These are phyloP conservation scores for Chelidonichthys spinosus DNA, from an alignment of 2,797 vertebrate species.

Conservation along the genomic window DNA sequence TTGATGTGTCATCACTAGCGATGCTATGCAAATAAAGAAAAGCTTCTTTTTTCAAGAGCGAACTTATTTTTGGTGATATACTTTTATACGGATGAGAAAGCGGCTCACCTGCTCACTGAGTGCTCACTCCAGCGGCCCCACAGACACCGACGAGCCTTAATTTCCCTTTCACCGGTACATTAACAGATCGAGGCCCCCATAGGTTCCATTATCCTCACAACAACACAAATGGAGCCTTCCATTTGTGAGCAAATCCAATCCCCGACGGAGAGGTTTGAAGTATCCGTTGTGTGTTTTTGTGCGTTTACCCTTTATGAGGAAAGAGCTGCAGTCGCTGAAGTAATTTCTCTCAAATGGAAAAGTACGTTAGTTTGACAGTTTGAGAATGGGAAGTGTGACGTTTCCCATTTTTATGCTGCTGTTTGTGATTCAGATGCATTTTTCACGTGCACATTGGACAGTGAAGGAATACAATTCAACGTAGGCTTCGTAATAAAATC, in stretches of 20 bases:
- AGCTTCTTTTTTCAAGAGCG: background rate
- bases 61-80: background rate
- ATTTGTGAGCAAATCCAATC: constrained; percentile 50
- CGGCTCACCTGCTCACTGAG: constrained; percentile 36
- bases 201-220: constrained; percentile 61
- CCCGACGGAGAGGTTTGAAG: constrained; percentile 12
- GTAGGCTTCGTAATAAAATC: no score
- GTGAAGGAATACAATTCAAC: background rate
- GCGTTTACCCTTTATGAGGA: constrained; percentile 40
- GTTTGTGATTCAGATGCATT: background rate
- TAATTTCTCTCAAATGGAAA: constrained; percentile 45
- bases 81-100: background rate
- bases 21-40: background rate
- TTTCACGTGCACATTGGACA: background rate
- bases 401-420: constrained; percentile 28
- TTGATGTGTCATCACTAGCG: background rate
- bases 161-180: constrained; percentile 57
- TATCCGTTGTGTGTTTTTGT: constrained; percentile 27
- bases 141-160: constrained; percentile 28
- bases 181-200: constrained; percentile 41
- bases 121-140: constrained; percentile 14
- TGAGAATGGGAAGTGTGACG: background rate
- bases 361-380: constrained; percentile 31
- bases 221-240: constrained; percentile 32
- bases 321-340: constrained; percentile 36